Conservation (phyloP, 2,797 vertebrate genomes). For the Euphonia xanthogaster region DNA sequence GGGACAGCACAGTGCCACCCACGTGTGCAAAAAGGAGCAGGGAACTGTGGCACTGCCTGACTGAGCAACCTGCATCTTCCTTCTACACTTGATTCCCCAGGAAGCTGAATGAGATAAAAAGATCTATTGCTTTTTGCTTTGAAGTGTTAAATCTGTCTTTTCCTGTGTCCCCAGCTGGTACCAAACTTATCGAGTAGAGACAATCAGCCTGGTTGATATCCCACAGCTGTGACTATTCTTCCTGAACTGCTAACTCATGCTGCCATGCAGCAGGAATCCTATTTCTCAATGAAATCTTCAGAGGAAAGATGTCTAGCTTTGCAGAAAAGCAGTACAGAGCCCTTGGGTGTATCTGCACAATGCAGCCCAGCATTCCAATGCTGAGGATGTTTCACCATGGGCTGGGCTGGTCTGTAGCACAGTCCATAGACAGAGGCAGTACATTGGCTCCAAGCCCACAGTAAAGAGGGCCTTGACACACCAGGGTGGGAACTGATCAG, state of each 20-base stretch:
- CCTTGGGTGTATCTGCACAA: background rate
- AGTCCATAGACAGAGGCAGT: background rate
- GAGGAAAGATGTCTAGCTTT: background rate
- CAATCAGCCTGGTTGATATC: background rate
- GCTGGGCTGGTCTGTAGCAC: background rate
- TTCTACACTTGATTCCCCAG: background rate
- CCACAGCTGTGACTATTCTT: conserved; percentile 12
- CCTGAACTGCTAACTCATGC: background rate
- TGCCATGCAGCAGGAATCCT: background rate
- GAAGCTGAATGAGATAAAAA: background rate
- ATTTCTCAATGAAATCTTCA: background rate
- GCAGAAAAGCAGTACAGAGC: background rate
- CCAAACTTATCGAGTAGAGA: background rate
- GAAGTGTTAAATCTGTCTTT: background rate
- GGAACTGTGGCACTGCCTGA: background rate
- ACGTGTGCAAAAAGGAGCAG: background rate
- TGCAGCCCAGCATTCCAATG: background rate
- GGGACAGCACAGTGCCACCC: rapidly evolving
- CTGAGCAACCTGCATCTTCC: background rate
- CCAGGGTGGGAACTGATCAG: background rate
- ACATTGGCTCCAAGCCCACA: background rate
- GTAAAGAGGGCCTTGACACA: background rate
- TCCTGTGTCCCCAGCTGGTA: conserved; percentile 4
- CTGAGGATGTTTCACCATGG: background rate
- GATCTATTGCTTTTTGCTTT: background rate